These are phyloP conservation scores for Formica exsecta DNA, from an alignment of 1,140 invertebrate genomes.

Conservation along the genomic window DNA sequence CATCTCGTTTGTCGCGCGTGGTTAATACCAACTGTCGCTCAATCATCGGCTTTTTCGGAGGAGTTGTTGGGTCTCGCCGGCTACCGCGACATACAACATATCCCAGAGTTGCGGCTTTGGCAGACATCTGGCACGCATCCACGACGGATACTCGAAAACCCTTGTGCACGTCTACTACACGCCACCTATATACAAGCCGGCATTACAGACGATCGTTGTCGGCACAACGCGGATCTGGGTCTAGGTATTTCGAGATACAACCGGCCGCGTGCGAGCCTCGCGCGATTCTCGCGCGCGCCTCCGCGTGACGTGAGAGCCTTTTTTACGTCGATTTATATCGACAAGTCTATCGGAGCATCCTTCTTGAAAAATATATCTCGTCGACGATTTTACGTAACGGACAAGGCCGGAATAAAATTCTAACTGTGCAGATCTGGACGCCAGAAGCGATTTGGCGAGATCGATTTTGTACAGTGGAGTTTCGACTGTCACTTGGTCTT, in stretches of 20 bases:
- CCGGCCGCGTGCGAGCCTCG: conserved; percentile 39
- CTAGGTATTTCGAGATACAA: conserved; percentile 71
- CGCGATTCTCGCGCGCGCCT: conserved; percentile 55
- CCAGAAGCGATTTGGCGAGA: conserved; percentile 11
- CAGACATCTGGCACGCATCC: conserved; percentile 77
- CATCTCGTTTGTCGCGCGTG: conserved; percentile 42
- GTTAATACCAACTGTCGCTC: conserved; percentile 74
- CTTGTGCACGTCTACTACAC: conserved; percentile 49
- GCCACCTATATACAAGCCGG: conserved; percentile 52
- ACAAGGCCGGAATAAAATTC: conserved; percentile 43
- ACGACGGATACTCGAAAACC: conserved; percentile 74
- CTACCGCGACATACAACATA: conserved; percentile 64
- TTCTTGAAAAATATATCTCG: conserved; percentile 48
- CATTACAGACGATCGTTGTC: conserved; percentile 45
- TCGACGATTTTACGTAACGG: conserved; percentile 34
- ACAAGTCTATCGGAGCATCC: conserved; percentile 35
- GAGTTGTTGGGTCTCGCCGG: conserved; percentile 59
- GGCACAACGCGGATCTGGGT: conserved; percentile 54
- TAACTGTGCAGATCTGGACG: not conserved
- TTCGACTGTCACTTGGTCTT: conserved; percentile 24
- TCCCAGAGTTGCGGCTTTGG: conserved; percentile 69
- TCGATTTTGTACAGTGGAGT: conserved; percentile 31
- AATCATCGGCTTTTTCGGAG: conserved; percentile 71
- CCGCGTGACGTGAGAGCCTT: conserved; percentile 41
- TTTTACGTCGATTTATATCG: conserved; percentile 55